phyloP scores from a whole-genome alignment of 2,797 vertebrate genomes.

The Sibirionetta formosa region DNA sequence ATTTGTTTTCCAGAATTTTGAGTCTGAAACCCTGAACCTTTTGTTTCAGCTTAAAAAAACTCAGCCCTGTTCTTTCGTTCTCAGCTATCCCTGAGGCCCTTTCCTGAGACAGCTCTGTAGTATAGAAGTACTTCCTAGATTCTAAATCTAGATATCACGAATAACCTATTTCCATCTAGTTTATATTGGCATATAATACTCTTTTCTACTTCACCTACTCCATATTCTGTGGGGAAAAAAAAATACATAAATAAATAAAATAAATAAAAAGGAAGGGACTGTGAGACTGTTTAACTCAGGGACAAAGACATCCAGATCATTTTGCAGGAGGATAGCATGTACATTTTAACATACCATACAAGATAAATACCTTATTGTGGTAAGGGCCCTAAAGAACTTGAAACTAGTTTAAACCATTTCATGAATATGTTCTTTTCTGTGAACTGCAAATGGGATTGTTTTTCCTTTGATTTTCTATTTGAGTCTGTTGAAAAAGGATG shows the following conservation, averaged over 20 bases:
- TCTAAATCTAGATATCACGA: background rate
- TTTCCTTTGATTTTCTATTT: background rate
- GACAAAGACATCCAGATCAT: background rate
- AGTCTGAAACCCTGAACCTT: background rate
- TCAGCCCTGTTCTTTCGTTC: background rate
- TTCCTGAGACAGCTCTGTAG: background rate
- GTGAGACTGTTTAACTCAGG: background rate
- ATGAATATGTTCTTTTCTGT: background rate
- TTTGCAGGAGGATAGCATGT: background rate
- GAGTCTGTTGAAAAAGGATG: background rate
- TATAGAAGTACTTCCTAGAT: background rate
- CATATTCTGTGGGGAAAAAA: background rate
- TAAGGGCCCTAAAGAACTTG: background rate
- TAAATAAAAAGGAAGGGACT: too few species aligned
- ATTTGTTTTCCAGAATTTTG: background rate
- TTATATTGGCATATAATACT: background rate
- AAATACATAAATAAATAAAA: too few species aligned
- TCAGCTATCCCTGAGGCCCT: background rate
- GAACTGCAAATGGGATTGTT: background rate
- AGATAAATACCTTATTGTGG: background rate
- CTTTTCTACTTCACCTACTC: background rate
- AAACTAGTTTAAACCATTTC: background rate
- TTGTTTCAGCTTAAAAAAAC: background rate
- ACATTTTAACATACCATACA: background rate
- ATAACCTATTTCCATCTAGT: background rate